A percentile compares a stretch with the other conserved stretches of the same genome.
phyloP scores from a whole-genome alignment of 2,888 invertebrate species.

The Ichneumoninae sp. region DNA sequence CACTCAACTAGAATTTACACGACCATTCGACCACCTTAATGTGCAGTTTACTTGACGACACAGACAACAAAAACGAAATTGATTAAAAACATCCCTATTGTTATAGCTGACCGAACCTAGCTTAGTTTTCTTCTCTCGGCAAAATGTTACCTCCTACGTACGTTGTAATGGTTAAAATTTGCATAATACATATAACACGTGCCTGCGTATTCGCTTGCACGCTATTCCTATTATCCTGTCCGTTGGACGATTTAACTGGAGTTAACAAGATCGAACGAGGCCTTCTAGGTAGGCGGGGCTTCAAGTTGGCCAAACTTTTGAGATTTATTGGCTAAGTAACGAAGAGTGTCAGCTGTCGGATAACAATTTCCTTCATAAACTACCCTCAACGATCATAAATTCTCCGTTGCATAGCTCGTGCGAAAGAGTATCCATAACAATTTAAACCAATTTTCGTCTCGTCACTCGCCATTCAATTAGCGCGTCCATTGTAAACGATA shows the following conservation, averaged over 20 bases:
- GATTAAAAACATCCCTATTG: too few species aligned
- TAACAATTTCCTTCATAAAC: conserved; percentile 59
- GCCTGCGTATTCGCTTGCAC: conserved; percentile 28
- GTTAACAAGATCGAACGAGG: conserved; percentile 57
- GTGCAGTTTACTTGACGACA: too few species aligned
- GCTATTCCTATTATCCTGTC: conserved; percentile 62
- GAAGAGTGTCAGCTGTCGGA: conserved; percentile 65
- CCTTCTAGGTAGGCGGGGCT: not conserved
- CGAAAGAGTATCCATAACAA: conserved; percentile 26
- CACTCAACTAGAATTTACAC: too few species aligned
- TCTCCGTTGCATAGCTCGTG: conserved; percentile 29
- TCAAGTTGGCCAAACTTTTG: conserved; percentile 53
- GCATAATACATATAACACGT: conserved; percentile 10
- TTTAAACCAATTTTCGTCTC: not conserved
- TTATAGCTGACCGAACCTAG: too few species aligned
- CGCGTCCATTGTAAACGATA: not conserved
- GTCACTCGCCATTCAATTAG: conserved; percentile 5
- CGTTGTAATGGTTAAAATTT: not conserved
- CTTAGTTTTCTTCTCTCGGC: too few species aligned
- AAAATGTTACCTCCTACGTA: conserved; percentile 13
- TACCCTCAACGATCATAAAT: conserved; percentile 32
- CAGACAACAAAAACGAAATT: too few species aligned
- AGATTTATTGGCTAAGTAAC: conserved; percentile 54
- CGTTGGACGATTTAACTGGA: conserved; percentile 48
- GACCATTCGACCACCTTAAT: too few species aligned